These are phyloP conservation scores for Alfaro cultratus DNA, from an alignment of 2,797 vertebrate genomes.

Conservation along the genomic window DNA sequence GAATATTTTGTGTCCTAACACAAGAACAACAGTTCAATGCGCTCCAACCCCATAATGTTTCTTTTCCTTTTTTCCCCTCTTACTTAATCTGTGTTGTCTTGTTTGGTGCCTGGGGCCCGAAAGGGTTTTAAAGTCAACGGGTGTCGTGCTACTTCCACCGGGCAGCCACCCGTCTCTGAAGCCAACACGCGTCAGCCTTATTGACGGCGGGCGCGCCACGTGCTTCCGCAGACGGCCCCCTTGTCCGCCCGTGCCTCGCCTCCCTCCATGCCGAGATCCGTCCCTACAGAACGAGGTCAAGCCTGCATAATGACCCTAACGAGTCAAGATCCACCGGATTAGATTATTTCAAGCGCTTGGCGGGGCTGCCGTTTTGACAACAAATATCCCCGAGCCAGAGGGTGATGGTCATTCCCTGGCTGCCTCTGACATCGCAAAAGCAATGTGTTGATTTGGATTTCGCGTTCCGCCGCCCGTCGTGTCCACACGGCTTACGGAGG, in stretches of 20 bases:
- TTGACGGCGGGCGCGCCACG: slow-evolving; percentile 69
- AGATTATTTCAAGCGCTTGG: slow-evolving; percentile 78
- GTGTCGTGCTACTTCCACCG: slow-evolving; percentile 77
- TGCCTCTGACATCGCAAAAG: slow-evolving; percentile 79
- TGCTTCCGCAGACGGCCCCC: slow-evolving; percentile 66
- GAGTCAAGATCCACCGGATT: slow-evolving; percentile 78
- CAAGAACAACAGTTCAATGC: slow-evolving; percentile 54
- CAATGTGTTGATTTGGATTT: slow-evolving; percentile 84
- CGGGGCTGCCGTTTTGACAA: slow-evolving; percentile 76
- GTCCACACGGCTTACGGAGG: slow-evolving; percentile 65
- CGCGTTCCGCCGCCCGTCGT: slow-evolving; percentile 74
- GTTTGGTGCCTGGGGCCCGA: slow-evolving; percentile 56
- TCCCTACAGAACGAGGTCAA: slow-evolving; percentile 82
- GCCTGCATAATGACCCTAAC: slow-evolving; percentile 81
- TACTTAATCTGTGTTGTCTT: slow-evolving; percentile 73
- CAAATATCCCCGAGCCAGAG: slow-evolving; percentile 80
- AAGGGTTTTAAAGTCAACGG: slow-evolving; percentile 77
- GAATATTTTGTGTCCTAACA: slow-evolving; percentile 15
- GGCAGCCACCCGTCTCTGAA: slow-evolving; percentile 74
- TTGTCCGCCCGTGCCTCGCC: slow-evolving; percentile 54
- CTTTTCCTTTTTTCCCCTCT: slow-evolving; percentile 21
- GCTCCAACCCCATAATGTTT: slow-evolving; percentile 44
- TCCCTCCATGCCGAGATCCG: slow-evolving; percentile 63
- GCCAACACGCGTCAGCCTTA: slow-evolving; percentile 64
- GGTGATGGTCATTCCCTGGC: slow-evolving; percentile 77